phyloP scores from a whole-genome alignment of 2,888 invertebrate species.

The Pseudeuparius sepicola region DNA sequence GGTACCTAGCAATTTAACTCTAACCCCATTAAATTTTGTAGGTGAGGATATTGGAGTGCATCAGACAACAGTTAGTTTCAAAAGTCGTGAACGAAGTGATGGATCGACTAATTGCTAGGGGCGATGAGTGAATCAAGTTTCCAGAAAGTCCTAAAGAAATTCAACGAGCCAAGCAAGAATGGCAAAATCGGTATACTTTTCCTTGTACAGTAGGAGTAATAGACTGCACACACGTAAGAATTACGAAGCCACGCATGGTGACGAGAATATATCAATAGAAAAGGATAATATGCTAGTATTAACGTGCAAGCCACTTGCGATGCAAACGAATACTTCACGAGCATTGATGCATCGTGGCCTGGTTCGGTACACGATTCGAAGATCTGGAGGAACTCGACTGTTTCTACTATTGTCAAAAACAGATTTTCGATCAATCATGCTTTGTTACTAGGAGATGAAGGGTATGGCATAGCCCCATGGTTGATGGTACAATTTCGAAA shows the following conservation, averaged over 20 bases:
- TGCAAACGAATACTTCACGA: constrained; percentile 17
- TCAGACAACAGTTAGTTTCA: too few relatives aligned
- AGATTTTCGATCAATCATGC: constrained; percentile 5
- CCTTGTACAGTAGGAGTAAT: constrained; percentile 16
- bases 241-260: constrained; percentile 18
- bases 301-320: constrained; percentile 22
- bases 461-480: constrained; percentile 22
- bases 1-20: too few relatives aligned
- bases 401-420: neutral
- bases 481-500: constrained; percentile 20
- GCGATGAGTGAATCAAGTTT: too few relatives aligned
- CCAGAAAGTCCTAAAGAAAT: too few relatives aligned
- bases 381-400: constrained; percentile 20
- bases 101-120: too few relatives aligned
- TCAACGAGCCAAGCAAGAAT: too few relatives aligned
- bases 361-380: constrained; percentile 18
- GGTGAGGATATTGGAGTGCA: too few relatives aligned
- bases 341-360: constrained; percentile 19
- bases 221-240: constrained; percentile 18
- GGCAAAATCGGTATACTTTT: too few relatives aligned
- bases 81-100: too few relatives aligned
- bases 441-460: constrained; percentile 20
- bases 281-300: constrained; percentile 18
- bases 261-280: constrained; percentile 17
- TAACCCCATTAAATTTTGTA: too few relatives aligned